phyloP scores from a whole-genome alignment of 2,797 vertebrate genomes.

The Bryconaethiops microstoma region DNA sequence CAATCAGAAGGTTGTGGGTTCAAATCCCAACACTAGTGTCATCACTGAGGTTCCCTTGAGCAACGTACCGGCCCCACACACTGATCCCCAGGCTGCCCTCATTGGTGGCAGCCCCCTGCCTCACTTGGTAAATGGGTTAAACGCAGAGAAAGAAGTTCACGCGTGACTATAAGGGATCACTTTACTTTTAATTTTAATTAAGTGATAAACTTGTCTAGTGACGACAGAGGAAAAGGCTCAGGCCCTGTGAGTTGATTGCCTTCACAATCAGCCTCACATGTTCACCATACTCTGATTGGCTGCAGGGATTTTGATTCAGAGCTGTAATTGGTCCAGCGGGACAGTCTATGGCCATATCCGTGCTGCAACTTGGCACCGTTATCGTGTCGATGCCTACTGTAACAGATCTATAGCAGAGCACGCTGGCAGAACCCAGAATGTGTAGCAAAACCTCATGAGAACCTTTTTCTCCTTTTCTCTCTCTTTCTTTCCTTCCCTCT shows the following conservation, averaged over 20 bases:
- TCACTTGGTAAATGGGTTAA: too few species aligned
- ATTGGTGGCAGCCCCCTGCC: too few species aligned
- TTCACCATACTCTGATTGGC: slow-evolving; percentile 57
- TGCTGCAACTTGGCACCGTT: slow-evolving; percentile 37
- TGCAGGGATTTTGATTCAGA: slow-evolving; percentile 4
- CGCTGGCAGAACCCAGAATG: slow-evolving; percentile 22
- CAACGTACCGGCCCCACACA: too few species aligned
- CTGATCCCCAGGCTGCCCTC: too few species aligned
- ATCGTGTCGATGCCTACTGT: slow-evolving; percentile 22
- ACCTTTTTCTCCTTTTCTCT: slow-evolving; percentile 33
- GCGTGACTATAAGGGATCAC: slow-evolving; percentile 21
- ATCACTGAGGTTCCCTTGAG: too few species aligned
- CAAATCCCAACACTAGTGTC: too few species aligned
- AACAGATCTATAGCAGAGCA: slow-evolving; percentile 25
- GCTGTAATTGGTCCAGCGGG: slow-evolving; percentile 33
- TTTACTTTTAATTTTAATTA: slow-evolving; percentile 48
- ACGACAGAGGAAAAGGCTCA: slow-evolving; percentile 18
- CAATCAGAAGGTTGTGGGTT: too few species aligned
- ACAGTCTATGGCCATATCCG: slow-evolving; percentile 48
- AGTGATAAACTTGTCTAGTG: slow-evolving; percentile 52
- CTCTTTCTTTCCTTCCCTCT: not conserved
- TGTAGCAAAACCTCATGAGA: slow-evolving; percentile 27
- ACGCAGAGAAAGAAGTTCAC: too few species aligned
- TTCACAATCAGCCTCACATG: slow-evolving; percentile 42
- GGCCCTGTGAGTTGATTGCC: slow-evolving; percentile 13